phyloP scores from a whole-genome alignment of 2,888 invertebrate species.

The Saturnia pavonia region DNA sequence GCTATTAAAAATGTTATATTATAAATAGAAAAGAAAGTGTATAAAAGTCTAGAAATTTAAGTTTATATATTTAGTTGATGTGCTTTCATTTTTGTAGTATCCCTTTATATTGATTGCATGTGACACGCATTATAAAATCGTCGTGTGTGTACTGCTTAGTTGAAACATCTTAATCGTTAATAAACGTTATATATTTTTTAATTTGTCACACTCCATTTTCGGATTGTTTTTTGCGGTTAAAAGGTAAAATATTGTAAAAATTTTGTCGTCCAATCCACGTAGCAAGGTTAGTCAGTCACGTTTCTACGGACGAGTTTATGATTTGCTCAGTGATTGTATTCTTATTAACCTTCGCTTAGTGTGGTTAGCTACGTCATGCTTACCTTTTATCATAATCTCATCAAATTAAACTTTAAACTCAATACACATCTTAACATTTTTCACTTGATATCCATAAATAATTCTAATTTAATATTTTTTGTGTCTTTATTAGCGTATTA shows the following conservation, averaged over 20 bases:
- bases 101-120: not conserved
- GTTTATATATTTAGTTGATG: not conserved
- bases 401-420: too few relatives aligned
- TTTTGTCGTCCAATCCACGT: slow-evolving; percentile 34
- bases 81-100: slow-evolving; percentile 2
- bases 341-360: slow-evolving; percentile 53
- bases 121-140: not conserved
- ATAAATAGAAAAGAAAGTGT: not conserved
- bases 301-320: slow-evolving; percentile 34
- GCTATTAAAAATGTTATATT: not conserved
- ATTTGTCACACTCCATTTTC: not conserved
- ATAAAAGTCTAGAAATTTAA: not conserved
- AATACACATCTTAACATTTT: not conserved
- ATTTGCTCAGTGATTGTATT: slow-evolving; percentile 53
- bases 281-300: slow-evolving; percentile 60
- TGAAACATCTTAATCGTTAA: slow-evolving; percentile 1
- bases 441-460: not conserved
- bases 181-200: not conserved
- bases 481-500: not conserved
- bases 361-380: not conserved
- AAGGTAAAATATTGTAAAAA: not conserved
- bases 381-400: not conserved
- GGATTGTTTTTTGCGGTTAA: not conserved
- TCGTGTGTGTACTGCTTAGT: not conserved
- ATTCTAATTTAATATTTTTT: not conserved